Conservation (phyloP, 2,113 vertebrate species). For the Pagrus major region DNA sequence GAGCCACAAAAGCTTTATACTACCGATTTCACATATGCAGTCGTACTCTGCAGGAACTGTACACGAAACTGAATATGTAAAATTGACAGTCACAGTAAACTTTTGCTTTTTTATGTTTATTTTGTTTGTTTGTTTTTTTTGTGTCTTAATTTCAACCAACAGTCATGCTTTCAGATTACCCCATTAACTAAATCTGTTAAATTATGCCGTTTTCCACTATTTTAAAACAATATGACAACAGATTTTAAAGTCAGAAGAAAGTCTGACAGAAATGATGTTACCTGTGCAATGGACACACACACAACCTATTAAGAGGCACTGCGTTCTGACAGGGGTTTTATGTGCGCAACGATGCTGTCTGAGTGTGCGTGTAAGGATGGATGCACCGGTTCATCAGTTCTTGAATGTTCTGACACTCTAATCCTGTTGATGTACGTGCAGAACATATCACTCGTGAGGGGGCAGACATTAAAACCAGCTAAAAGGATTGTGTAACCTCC, state of each 20-base stretch:
- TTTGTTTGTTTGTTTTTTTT: background rate
- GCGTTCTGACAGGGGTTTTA: constrained; percentile 46
- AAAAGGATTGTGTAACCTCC: constrained; percentile 75
- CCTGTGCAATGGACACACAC: constrained; percentile 4
- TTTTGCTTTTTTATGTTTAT: background rate
- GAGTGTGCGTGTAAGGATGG: constrained; percentile 32
- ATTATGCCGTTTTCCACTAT: background rate
- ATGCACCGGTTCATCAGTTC: constrained; percentile 59
- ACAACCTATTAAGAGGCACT: constrained; percentile 26
- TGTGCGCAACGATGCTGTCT: constrained; percentile 10
- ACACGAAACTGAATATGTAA: too few relatives aligned
- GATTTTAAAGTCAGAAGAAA: background rate
- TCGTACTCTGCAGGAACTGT: too few relatives aligned
- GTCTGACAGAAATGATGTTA: constrained; percentile 4
- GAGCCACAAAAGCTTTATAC: too few relatives aligned
- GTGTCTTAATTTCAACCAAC: background rate
- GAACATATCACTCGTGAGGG: constrained; percentile 70
- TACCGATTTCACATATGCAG: too few relatives aligned
- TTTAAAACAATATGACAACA: background rate
- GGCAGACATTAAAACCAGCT: constrained; percentile 71
- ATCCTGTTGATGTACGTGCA: constrained; percentile 77
- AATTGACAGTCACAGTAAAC: too few relatives aligned
- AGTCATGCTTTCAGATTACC: background rate
- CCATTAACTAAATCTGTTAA: background rate
- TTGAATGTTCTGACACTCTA: constrained; percentile 69